These are phyloP conservation scores for Hemaris fuciformis DNA, from an alignment of 2,888 invertebrate species.

Conservation along the genomic window DNA sequence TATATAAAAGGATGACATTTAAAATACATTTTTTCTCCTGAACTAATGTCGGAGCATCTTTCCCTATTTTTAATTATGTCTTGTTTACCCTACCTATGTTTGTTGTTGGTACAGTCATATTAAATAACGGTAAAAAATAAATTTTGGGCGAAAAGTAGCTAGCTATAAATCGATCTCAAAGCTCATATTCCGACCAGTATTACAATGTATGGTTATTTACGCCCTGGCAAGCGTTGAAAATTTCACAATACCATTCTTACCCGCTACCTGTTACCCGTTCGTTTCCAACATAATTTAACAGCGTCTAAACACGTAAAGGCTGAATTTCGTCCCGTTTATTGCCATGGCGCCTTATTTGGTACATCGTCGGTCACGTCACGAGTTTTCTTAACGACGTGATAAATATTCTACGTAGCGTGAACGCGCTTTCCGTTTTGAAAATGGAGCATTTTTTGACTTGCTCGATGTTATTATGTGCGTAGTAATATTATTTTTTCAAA, in stretches of 20 bases:
- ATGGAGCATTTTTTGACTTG: slow-evolving; percentile 17
- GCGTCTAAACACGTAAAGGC: slow-evolving; percentile 52
- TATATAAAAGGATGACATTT: too few species aligned
- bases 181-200: not conserved
- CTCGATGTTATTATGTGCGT: not conserved
- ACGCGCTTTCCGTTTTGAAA: slow-evolving; percentile 20
- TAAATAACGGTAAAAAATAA: too few species aligned
- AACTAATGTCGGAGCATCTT: too few species aligned
- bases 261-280: slow-evolving; percentile 29
- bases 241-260: slow-evolving; percentile 24
- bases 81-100: too few species aligned
- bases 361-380: slow-evolving; percentile 30
- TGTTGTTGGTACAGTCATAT: too few species aligned
- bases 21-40: too few species aligned
- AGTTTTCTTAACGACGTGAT: slow-evolving; percentile 34
- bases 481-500: not conserved
- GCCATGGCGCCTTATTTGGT: slow-evolving; percentile 40
- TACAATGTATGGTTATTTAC: not conserved
- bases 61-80: too few species aligned
- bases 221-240: not conserved
- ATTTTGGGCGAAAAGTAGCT: too few species aligned
- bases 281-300: slow-evolving; percentile 61
- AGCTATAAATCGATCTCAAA: not conserved
- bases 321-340: slow-evolving; percentile 29
- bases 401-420: slow-evolving; percentile 24